Conservation (phyloP, 2,888 invertebrate genomes). For the Ormia ochracea region DNA sequence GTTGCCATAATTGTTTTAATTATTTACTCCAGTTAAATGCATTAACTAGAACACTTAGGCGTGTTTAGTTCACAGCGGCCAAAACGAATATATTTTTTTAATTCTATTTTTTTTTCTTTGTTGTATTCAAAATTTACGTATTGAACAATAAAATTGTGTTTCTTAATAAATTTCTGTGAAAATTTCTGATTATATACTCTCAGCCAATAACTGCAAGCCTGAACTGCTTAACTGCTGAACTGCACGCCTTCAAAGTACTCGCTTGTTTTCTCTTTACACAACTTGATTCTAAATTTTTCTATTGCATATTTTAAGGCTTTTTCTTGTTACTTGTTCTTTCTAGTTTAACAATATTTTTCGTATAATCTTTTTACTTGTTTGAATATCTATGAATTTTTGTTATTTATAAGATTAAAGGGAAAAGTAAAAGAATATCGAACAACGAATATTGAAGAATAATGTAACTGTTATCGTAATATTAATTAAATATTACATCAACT, state of each 20-base stretch:
- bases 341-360: conserved; percentile 18
- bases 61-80: too few relatives aligned
- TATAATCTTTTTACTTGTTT: conserved; percentile 44
- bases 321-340: conserved; percentile 48
- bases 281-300: not conserved
- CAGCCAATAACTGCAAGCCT: conserved; percentile 7
- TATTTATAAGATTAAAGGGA: conserved; percentile 40
- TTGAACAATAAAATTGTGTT: too few relatives aligned
- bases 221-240: conserved; percentile 18
- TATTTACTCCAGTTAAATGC: conserved; percentile 1
- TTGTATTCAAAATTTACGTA: too few relatives aligned
- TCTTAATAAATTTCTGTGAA: not conserved
- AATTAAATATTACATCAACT: not conserved
- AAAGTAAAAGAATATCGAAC: not conserved
- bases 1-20: conserved; percentile 53
- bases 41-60: conserved; percentile 4
- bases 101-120: too few relatives aligned
- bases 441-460: not conserved
- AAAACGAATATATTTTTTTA: too few relatives aligned
- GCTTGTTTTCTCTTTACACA: conserved; percentile 24
- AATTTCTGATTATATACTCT: not conserved
- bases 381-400: conserved; percentile 49
- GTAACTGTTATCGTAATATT: not conserved
- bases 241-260: conserved; percentile 49
- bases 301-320: conserved; percentile 6